Evolutionary conservation across 2,888 invertebrate genomes (phyloP).

Genomic region (Hesperia comma): DNA sequence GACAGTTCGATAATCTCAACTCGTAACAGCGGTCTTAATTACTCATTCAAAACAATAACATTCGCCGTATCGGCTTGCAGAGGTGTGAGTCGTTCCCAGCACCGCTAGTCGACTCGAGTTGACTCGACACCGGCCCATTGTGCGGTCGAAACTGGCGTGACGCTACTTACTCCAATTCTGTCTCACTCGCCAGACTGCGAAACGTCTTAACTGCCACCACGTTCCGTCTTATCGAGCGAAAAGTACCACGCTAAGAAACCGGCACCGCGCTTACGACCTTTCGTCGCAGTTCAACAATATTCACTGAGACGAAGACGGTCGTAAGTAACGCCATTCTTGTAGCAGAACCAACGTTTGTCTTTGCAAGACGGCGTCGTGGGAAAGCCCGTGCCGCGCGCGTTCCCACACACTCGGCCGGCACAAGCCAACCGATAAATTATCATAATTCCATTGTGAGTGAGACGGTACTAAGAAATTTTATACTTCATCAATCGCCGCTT

Average conservation of each 20-base stretch:
- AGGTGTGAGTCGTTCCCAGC: slow-evolving; percentile 79
- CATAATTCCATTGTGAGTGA: slow-evolving; percentile 84
- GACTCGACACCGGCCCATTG: slow-evolving; percentile 78
- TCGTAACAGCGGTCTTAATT: slow-evolving; percentile 66
- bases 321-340: slow-evolving; percentile 59
- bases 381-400: slow-evolving; percentile 83
- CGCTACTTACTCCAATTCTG: slow-evolving; percentile 84
- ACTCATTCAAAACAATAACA: slow-evolving; percentile 77
- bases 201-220: slow-evolving; percentile 66
- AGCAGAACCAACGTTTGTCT: slow-evolving; percentile 63
- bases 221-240: slow-evolving; percentile 53
- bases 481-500: slow-evolving; percentile 83
- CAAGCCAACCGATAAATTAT: slow-evolving; percentile 84
- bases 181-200: slow-evolving; percentile 59
- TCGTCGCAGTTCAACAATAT: slow-evolving; percentile 43
- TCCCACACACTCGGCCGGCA: slow-evolving; percentile 84
- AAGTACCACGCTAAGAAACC: slow-evolving; percentile 50
- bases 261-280: slow-evolving; percentile 61
- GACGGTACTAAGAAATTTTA: slow-evolving; percentile 84
- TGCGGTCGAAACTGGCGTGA: slow-evolving; percentile 81
- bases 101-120: slow-evolving; percentile 79
- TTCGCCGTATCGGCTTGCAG: slow-evolving; percentile 72
- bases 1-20: slow-evolving; percentile 46
- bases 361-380: slow-evolving; percentile 71
- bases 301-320: slow-evolving; percentile 53